Evolutionary conservation across 2,113 vertebrate species (phyloP).

Genomic region (Eulemur rufifrons): DNA sequence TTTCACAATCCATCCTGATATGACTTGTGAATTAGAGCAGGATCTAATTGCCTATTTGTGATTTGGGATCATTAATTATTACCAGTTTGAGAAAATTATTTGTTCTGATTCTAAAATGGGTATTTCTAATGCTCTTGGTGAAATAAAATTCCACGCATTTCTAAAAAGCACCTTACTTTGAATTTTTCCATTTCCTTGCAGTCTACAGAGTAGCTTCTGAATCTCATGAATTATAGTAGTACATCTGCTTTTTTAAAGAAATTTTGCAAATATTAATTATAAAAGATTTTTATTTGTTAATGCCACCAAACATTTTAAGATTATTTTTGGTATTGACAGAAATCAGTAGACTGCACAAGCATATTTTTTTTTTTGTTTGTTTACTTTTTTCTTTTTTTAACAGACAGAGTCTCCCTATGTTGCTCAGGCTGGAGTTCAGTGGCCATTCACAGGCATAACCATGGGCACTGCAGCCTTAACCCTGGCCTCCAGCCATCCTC

Average conservation of each 20-base stretch:
- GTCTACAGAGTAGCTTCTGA: background rate
- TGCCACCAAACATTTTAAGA: background rate
- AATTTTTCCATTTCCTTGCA: background rate
- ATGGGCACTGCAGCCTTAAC: background rate
- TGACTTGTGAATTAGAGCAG: background rate
- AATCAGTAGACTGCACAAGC: background rate
- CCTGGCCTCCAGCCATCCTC: background rate
- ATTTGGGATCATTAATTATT: background rate
- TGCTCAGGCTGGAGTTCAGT: background rate
- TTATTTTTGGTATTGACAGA: background rate
- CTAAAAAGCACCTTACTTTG: background rate
- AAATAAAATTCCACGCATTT: background rate
- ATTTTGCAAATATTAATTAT: background rate
- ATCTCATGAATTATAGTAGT: background rate
- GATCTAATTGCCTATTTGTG: background rate
- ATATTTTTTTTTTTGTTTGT: background rate
- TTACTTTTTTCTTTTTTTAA: no score
- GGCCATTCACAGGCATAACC: background rate
- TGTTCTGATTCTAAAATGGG: background rate
- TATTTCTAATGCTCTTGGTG: background rate
- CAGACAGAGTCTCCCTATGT: background rate
- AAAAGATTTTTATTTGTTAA: slow-evolving; percentile 29
- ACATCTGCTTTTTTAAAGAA: background rate
- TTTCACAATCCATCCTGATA: background rate
- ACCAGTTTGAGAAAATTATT: slow-evolving; percentile 5